phyloP scores from a whole-genome alignment of 2,888 invertebrate species.

The Heteromurus nitidus region DNA sequence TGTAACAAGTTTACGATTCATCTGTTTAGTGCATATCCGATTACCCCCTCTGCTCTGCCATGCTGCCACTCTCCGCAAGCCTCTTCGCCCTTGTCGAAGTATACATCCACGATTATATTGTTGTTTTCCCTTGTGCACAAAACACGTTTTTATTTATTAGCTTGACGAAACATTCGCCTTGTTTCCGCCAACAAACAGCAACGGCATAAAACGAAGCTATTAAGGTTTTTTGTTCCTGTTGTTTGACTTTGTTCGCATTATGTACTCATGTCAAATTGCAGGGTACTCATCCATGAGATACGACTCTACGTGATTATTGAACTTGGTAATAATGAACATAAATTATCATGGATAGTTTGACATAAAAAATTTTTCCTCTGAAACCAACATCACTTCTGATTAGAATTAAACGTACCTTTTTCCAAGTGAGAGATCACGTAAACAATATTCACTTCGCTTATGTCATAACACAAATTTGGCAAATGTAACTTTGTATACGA shows the following conservation, averaged over 20 bases:
- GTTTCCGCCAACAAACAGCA: slow-evolving; percentile 43
- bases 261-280: no score
- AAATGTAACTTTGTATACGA: not conserved
- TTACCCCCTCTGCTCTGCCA: slow-evolving; percentile 23
- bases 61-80: not conserved
- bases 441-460: not conserved
- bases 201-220: slow-evolving; percentile 36
- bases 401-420: not conserved
- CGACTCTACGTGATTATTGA: no score
- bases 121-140: slow-evolving; percentile 12
- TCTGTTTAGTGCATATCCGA: slow-evolving; percentile 36
- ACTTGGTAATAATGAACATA: no score
- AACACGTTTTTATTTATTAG: slow-evolving; percentile 44
- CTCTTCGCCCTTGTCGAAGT: not conserved
- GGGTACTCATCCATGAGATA: no score
- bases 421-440: not conserved
- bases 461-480: not conserved
- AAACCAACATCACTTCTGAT: slow-evolving; percentile 5
- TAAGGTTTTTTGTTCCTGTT: slow-evolving; percentile 48
- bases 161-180: slow-evolving; percentile 43
- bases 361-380: no score
- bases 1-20: slow-evolving; percentile 48
- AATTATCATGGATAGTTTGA: no score
- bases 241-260: slow-evolving; percentile 16
- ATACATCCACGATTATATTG: not conserved